Conservation (phyloP, 1,140 invertebrate species). For the Heterodera schachtii region DNA sequence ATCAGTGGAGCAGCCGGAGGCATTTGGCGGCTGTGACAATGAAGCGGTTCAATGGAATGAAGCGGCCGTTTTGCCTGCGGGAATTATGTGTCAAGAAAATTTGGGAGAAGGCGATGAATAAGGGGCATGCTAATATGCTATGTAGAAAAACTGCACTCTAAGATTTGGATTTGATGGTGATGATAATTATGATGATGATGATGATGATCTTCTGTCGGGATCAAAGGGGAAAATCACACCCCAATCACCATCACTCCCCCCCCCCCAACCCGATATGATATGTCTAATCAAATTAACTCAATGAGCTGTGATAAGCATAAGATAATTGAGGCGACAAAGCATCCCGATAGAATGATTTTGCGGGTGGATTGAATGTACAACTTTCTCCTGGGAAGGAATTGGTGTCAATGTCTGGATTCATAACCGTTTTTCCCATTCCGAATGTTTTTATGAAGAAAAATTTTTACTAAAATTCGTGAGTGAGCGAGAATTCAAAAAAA, state of each 20-base stretch:
- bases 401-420: no score
- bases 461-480: no score
- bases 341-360: not conserved
- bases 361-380: not conserved
- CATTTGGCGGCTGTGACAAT: not conserved
- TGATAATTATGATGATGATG: not conserved
- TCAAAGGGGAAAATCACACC: not conserved
- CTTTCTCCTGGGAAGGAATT: not conserved
- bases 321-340: not conserved
- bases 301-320: not conserved
- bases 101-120: not conserved
- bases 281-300: constrained; percentile 4
- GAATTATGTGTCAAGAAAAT: not conserved
- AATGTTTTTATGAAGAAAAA: no score
- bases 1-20: not conserved
- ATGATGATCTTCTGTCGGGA: not conserved
- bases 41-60: not conserved
- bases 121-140: no score
- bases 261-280: not conserved
- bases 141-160: no score
- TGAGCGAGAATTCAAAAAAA: no score
- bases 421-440: no score
- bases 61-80: not conserved
- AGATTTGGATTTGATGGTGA: not conserved
- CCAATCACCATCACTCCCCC: no score